Evolutionary conservation across 2,797 vertebrate species (phyloP).

Genomic region (Anguilla anguilla): DNA sequence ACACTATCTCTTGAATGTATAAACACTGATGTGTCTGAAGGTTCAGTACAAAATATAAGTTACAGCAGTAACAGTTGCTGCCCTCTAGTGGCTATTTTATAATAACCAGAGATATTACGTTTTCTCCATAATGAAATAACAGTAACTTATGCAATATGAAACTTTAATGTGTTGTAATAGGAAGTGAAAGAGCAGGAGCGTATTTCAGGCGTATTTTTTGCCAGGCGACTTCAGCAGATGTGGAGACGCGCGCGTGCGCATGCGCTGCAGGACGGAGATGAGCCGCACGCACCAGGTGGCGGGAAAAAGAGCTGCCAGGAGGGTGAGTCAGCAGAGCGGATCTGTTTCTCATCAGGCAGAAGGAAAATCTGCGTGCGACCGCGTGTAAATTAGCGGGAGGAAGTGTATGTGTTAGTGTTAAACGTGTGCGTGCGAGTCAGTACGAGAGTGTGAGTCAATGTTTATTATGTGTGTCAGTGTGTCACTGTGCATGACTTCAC

Average conservation of each 20-base stretch:
- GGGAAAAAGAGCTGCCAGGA: not conserved
- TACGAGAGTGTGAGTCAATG: constrained; percentile 2
- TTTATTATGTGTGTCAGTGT: not conserved
- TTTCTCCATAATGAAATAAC: not conserved
- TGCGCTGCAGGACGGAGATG: not conserved
- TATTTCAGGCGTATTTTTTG: not conserved
- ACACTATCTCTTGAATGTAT: not conserved
- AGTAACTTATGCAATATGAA: not conserved
- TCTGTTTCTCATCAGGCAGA: not conserved
- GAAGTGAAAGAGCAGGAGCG: not conserved
- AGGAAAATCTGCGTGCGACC: not conserved
- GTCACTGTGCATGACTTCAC: not conserved
- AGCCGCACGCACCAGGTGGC: not conserved
- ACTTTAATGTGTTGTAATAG: not conserved
- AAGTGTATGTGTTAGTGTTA: not conserved
- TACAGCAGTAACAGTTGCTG: not conserved
- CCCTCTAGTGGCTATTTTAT: constrained; percentile 12
- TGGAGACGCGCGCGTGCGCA: not conserved
- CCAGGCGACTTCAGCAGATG: not conserved
- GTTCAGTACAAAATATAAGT: not conserved
- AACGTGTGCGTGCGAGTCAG: not conserved
- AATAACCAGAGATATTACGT: not conserved
- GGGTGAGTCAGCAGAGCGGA: not conserved
- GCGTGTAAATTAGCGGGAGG: not conserved
- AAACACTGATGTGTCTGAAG: not conserved